Base-by-base conservation (phyloP, 1,140 invertebrate species). In the Nebria ingens region DNA sequence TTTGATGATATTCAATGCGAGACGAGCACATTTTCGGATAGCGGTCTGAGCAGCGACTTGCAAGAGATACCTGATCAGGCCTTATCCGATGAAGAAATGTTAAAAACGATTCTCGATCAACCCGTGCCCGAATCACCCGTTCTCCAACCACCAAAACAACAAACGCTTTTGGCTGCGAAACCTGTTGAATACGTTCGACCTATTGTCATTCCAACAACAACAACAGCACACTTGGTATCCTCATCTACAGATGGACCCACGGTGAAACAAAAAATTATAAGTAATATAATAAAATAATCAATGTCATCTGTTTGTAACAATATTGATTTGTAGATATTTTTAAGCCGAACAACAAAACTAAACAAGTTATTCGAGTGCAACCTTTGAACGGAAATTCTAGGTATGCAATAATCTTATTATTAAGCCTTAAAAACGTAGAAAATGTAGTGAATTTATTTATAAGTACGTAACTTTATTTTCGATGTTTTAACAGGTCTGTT, bases 401-500 rank as follows among this genome's bases (percentile, higher is more conserved):
- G 59, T 62, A 57, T 52, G 19, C 23, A 51, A 21, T 23, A 2
- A 51, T 21, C 52, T 50, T 53, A 34, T 13, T 25, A 23, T 49
- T 55, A 49, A 40, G 2, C n/a, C 19, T 55, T n/a, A n/a, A n/a
- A n/a, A n/a, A n/a, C n/a, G n/a, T n/a, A n/a, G n/a, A n/a, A n/a
- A n/a, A n/a, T n/a, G n/a, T 51, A 42, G 49, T 52, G 52, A 50
- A 49, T 21, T 52, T n/a, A 58, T 13, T 19, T 50, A 22, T 51
- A 11, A 52, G 53, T 19, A 57, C n/a, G n/a, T 51, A 19, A 45
- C 9, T n/a, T 17, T 45, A 45, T 11, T 45, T 17, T 50, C 22
- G 20, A 12, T 23, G 13, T 29, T 81, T 83, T 64, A 78, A 79
- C 1, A 71, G 82, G 1, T 84, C 83, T 0, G 81, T 87, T 52